Base-by-base conservation (phyloP, 2,113 vertebrate genomes). In the Leptosomus discolor region DNA sequence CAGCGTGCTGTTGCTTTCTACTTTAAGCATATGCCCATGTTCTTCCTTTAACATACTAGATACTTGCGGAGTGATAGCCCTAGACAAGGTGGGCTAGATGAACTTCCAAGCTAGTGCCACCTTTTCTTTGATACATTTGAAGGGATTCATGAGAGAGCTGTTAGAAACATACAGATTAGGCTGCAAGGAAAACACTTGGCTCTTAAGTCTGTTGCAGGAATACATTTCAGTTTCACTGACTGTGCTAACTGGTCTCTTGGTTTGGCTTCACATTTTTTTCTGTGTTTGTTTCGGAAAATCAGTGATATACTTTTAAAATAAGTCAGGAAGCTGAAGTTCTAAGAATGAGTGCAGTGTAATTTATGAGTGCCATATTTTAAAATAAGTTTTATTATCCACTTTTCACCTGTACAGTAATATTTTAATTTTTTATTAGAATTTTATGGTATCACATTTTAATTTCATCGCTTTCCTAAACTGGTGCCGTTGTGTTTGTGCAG, bases 101-200 rank as follows among this genome's bases (percentile, higher is more conserved):
- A 48, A 45, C 24, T 65, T 90, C 5, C 23, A 67, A 93, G 50
- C 29, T 86, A 24, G 34, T 82, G 61, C 39, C 7, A 14, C 0
- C 0, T 82, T 88, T 95, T 79, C 23, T 79, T 11, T 26, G 7
- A 30, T 46, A 14, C 1, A 4, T 65, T 76, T 34, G n/a, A 9
- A 16, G 16, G 15, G 9, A 43, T 79, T 85, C 1, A 37, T n/a
- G 41, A 69, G 50, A 29, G 79, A 70, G n/a, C 34, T 12, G 8
- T 48, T 58, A 60, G n/a, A 76, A 68, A 61, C 18, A 8, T 50
- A 10, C 0, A 0, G 43, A 36, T 39, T 91, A 14, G 1, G 3
- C 36, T 88, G 32, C 24, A 65, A 53, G 45, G 34, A 51, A 41
- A 51, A 48, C 29, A 10, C 32, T 73, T 79, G 15, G 12, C 36